Evolutionary conservation across 2,797 vertebrate species (phyloP), one percentile per base, ranked within the genome.

Genomic region (Adelosebastes latens): DNA sequence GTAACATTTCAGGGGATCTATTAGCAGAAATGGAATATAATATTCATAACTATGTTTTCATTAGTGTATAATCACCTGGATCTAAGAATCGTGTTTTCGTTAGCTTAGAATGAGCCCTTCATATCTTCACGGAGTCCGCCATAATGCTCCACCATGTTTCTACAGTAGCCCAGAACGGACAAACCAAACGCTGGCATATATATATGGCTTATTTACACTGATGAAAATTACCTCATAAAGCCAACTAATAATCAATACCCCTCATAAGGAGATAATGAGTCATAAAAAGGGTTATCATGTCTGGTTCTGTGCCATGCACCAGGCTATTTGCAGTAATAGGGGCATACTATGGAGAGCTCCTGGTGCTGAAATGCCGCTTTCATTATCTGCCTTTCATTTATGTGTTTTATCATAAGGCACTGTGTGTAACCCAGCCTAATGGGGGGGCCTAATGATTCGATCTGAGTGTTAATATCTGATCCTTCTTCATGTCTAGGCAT

Each of bases 381-480:
- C 63, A 83, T 81, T 64, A 81, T 76, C 42, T 66, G 24, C 59
- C 20, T 60, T 69, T 72, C 55, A 66, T 61, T 60, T 72, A 29
- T 46, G 7, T 36, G 55, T 70, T 67, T 58, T 34, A 62, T 61
- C 55, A 63, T 52, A 27, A 71, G 25, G 4, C 5, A 0, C 39
- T 13, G 49, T 72, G 63, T 73, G 39, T 31, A 68, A 79, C 20
- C 13, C 59, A 68, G 55, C 53, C 68, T 64, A 72, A 83, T 60
- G 42, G 24, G 5, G 3, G 34, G 3, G 1, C n/a, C 25, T 46
- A 25, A 85, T 67, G 58, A 79, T 60, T 72, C 22, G 2, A 70
- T 64, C 6, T 4, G 8, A 55, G 6, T 8, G 27, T 34, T 63
- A 42, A 60, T 67, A 80, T 71, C 55, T 49, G 2, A 64, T 80